phyloP scores from a whole-genome alignment of 2,888 invertebrate species.

The Macrophya alboannulata region DNA sequence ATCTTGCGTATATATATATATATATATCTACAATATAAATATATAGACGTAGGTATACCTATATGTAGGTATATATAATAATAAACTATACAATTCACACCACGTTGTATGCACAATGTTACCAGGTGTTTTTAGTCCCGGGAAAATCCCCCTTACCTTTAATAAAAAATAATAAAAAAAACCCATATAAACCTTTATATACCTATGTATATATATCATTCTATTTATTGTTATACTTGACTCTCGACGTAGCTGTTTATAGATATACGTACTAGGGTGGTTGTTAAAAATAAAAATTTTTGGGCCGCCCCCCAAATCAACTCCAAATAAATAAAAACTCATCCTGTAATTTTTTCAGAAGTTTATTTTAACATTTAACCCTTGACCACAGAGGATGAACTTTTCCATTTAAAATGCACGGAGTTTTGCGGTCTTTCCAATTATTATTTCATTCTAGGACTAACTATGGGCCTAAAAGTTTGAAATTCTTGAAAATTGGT shows the following conservation, averaged over 20 bases:
- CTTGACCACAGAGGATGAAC: too few species aligned
- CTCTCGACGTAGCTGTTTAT: not conserved
- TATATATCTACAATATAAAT: not conserved
- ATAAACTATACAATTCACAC: slow-evolving; percentile 51
- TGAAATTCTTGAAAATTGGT: too few species aligned
- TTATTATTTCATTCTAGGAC: too few species aligned
- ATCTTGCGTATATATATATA: too few species aligned
- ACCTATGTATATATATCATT: not conserved
- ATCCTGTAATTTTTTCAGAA: too few species aligned
- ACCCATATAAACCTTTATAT: not conserved
- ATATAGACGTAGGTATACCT: not conserved
- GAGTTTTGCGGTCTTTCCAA: too few species aligned
- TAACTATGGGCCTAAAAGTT: too few species aligned
- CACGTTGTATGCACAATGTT: slow-evolving; percentile 56
- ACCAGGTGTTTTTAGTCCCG: slow-evolving; percentile 41
- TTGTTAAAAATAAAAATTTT: too few species aligned
- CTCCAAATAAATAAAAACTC: too few species aligned
- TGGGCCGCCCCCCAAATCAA: too few species aligned
- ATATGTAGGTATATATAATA: not conserved
- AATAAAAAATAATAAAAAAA: not conserved
- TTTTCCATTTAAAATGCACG: too few species aligned
- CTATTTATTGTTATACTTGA: not conserved
- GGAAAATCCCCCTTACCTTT: not conserved
- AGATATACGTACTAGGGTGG: not conserved
- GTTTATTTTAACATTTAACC: too few species aligned